Conservation (phyloP, 2,113 vertebrate genomes). For the Pteruthius melanotis region DNA sequence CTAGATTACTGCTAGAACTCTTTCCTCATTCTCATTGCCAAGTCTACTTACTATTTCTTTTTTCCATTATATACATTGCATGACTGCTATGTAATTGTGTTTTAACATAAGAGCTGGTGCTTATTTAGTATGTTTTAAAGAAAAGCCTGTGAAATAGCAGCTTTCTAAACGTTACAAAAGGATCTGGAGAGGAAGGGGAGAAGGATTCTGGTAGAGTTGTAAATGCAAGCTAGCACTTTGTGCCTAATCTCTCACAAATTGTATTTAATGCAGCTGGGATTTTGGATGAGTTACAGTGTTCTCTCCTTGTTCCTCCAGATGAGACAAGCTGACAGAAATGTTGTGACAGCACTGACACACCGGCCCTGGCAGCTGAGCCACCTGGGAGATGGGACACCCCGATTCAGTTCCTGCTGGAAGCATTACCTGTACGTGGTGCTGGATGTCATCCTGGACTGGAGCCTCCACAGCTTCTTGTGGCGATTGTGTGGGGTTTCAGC, state of each 20-base stretch:
- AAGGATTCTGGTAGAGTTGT: neutral
- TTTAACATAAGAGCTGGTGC: neutral
- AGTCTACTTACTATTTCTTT: neutral
- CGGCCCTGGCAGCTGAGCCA: slow-evolving; percentile 89
- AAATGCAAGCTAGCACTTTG: neutral
- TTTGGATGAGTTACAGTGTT: neutral
- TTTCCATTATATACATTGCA: neutral
- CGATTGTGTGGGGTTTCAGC: slow-evolving; percentile 88
- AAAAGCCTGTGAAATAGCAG: neutral
- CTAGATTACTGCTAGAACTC: neutral
- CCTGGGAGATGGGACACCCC: slow-evolving; percentile 80
- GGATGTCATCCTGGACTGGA: slow-evolving; percentile 89
- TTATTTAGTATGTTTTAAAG: neutral
- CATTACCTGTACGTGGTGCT: slow-evolving; percentile 75
- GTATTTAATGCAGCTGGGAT: neutral
- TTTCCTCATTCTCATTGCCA: neutral
- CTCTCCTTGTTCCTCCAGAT: slow-evolving; percentile 76
- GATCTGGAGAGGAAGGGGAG: neutral
- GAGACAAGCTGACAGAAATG: slow-evolving; percentile 85
- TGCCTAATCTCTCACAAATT: neutral
- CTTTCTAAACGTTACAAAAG: neutral
- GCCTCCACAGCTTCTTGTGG: slow-evolving; percentile 89
- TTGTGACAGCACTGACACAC: slow-evolving; percentile 91
- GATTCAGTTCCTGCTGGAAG: slow-evolving; percentile 76
- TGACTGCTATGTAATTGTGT: neutral